Conservation (phyloP, 2,113 vertebrate species). For the Fregetta grallaria region DNA sequence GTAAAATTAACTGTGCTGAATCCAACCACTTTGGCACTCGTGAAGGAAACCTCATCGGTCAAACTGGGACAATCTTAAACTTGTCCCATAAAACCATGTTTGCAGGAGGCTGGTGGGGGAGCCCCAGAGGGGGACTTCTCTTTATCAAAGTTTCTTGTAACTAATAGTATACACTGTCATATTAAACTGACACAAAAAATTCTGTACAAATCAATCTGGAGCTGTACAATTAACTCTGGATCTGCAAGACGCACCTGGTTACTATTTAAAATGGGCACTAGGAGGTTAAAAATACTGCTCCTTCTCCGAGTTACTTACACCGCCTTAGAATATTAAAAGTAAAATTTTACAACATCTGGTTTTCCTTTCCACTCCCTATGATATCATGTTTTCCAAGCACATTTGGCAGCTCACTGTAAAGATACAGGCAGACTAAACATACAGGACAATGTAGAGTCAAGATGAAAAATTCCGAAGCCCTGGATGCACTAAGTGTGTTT, state of each 20-base stretch:
- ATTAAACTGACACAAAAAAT: neutral
- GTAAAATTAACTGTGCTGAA: neutral
- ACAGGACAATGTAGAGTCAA: neutral
- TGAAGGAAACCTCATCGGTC: neutral
- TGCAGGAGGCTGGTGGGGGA: neutral
- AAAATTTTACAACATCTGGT: slow-evolving; percentile 52
- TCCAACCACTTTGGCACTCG: neutral
- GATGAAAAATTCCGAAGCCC: slow-evolving; percentile 28
- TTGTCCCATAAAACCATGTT: neutral
- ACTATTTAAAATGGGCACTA: neutral
- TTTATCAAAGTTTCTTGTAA: neutral
- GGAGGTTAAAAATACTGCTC: neutral
- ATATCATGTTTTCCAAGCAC: slow-evolving; percentile 64
- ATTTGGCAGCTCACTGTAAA: slow-evolving; percentile 46
- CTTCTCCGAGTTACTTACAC: neutral
- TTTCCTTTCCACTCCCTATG: slow-evolving; percentile 61
- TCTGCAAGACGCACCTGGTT: neutral
- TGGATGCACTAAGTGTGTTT: neutral
- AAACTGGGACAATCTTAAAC: neutral
- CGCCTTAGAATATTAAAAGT: neutral
- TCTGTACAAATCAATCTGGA: neutral
- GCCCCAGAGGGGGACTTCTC: neutral
- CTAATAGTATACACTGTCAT: neutral
- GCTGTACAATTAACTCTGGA: neutral
- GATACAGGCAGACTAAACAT: slow-evolving; percentile 62